Evolutionary conservation across 2,888 invertebrate genomes (phyloP).

Genomic region (Neoitamus cyanurus): DNA sequence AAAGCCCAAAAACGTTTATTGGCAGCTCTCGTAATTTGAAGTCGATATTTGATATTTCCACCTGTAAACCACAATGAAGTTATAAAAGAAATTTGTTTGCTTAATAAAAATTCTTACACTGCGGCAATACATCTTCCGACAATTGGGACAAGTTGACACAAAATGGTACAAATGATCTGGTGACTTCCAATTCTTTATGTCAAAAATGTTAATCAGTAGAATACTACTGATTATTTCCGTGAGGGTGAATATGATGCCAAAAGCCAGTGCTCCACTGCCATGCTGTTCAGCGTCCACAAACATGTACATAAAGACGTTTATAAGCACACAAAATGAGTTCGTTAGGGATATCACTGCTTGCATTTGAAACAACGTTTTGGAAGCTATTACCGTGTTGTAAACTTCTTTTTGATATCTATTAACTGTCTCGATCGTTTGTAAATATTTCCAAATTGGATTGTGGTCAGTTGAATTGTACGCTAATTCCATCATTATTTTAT

Average conservation of each 20-base stretch:
- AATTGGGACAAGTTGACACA: not conserved
- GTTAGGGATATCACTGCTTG: not conserved
- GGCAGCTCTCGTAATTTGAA: not conserved
- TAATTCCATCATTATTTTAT: not conserved
- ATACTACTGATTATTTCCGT: not conserved
- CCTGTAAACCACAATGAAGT: not conserved
- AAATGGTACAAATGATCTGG: not conserved
- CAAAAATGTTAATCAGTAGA: not conserved
- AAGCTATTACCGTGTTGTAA: not conserved
- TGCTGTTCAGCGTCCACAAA: not conserved
- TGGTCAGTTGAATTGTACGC: not conserved
- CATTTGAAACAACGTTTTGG: not conserved
- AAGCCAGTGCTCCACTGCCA: not conserved
- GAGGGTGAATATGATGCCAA: not conserved
- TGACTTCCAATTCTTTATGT: not conserved
- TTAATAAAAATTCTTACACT: not conserved
- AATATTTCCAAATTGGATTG: not conserved
- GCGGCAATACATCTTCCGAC: not conserved
- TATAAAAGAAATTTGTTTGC: not conserved
- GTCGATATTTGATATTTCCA: not conserved
- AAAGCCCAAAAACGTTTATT: not conserved
- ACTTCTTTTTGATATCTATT: not conserved
- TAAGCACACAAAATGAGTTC: not conserved
- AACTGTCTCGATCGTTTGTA: not conserved
- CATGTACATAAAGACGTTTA: not conserved